Conservation (phyloP, 2,888 invertebrate genomes). For the Cheiracanthium punctorium region DNA sequence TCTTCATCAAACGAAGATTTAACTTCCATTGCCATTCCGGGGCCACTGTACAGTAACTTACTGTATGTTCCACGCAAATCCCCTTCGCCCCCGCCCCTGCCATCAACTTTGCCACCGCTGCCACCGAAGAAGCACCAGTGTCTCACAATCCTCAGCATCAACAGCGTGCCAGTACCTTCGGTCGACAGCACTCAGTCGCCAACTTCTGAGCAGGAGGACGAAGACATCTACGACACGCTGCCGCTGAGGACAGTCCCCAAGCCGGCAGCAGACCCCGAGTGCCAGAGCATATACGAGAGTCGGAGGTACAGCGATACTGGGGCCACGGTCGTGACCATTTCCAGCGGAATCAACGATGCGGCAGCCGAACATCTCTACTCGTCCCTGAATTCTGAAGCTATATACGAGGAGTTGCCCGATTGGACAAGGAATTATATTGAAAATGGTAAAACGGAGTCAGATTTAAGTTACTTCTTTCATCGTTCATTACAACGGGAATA, state of each 20-base stretch:
- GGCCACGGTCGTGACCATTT: conserved; percentile 50
- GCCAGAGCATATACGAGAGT: conserved; percentile 50
- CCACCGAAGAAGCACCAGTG: conserved; percentile 29
- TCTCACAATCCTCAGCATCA: conserved; percentile 13
- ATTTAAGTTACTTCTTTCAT: no score
- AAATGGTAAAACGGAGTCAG: neutral
- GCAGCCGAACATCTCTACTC: conserved; percentile 37
- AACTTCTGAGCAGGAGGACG: neutral
- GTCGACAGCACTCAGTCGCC: neutral
- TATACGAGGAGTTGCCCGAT: conserved; percentile 48
- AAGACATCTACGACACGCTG: conserved; percentile 36
- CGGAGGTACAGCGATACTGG: conserved; percentile 49
- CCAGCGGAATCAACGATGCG: conserved; percentile 26
- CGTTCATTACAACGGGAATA: no score
- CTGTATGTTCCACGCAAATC: conserved; percentile 52
- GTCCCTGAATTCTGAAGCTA: conserved; percentile 28
- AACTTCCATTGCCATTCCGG: neutral
- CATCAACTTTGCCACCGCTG: conserved; percentile 31
- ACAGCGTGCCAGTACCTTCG: neutral
- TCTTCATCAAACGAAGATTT: conserved; percentile 14
- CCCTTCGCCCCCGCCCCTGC: conserved; percentile 51
- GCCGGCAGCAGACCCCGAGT: neutral
- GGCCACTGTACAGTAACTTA: conserved; percentile 60
- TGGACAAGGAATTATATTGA: neutral
- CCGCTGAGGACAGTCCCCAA: neutral